A percentile compares a stretch with the other conserved stretches of the same genome.
These are phyloP conservation scores for Prionchulus punctatus DNA, from an alignment of 2,888 invertebrate species.

Conservation along the genomic window DNA sequence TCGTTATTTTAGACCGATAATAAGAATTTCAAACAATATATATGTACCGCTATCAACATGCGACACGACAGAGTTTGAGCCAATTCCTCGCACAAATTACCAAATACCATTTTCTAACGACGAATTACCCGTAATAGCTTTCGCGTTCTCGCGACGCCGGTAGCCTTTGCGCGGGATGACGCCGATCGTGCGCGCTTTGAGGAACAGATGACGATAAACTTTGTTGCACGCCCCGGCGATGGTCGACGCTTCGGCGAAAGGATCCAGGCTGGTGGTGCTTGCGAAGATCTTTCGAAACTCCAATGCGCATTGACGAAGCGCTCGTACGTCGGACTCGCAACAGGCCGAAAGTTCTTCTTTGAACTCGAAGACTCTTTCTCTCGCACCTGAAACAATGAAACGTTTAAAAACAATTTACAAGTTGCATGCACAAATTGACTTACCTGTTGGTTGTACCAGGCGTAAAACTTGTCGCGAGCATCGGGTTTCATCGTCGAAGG, in stretches of 20 bases:
- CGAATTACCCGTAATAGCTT: too few species aligned
- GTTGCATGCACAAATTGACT: too few species aligned
- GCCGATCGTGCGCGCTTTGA: slow-evolving; percentile 13
- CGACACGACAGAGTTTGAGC: too few species aligned
- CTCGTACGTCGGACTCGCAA: slow-evolving; percentile 16
- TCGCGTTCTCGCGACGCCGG: background rate
- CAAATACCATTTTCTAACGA: too few species aligned
- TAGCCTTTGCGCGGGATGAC: slow-evolving; percentile 14
- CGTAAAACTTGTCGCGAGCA: background rate
- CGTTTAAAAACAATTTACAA: too few species aligned
- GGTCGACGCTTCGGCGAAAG: slow-evolving; percentile 13
- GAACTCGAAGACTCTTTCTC: slow-evolving; percentile 19
- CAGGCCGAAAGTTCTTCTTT: slow-evolving; percentile 15
- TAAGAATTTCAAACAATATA: too few species aligned
- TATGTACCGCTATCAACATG: too few species aligned
- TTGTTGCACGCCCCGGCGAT: slow-evolving; percentile 15
- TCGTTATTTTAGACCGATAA: too few species aligned
- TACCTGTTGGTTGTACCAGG: background rate
- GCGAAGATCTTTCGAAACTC: slow-evolving; percentile 12
- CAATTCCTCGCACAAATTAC: too few species aligned
- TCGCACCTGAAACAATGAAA: too few species aligned
- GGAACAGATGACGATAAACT: slow-evolving; percentile 10
- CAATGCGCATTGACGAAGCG: slow-evolving; percentile 9
- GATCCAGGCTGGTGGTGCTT: slow-evolving; percentile 10
- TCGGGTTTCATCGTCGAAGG: background rate